Base-by-base conservation (phyloP, 2,113 vertebrate species). In the Eubucco bourcierii region DNA sequence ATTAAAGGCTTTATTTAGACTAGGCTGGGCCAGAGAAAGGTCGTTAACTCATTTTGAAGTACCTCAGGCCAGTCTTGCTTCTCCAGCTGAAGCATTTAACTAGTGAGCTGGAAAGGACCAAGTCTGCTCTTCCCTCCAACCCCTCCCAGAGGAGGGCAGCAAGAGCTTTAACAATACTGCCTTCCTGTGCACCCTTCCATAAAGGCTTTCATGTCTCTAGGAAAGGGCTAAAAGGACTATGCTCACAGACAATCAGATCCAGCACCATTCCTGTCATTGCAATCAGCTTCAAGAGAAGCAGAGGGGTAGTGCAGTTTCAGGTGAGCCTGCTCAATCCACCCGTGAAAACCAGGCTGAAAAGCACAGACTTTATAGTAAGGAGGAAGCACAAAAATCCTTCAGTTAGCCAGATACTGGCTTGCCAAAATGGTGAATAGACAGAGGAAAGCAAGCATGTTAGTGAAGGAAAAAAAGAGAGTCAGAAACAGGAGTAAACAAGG, bases 401-500 rank as follows among this genome's bases (percentile, higher is more conserved):
- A 34, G 8, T 7, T 7, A 58, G 31, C 50, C 50, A 94, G 59
- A 70, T 13, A 53, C 0, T 11, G 7, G 20, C 28, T 70, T 37
- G 46, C 46, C 60, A 28, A 52, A 66, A 34, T 2, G 4, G 67
- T 20, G 39, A 74, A 10, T 3, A 60, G 27, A 84, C 29, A 94
- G 53, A 70, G 33, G 64, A 66, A 74, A 83, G 61, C 1, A 46
- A 58, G 74, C 11, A 21, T 64, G 82, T 93, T 94, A 94, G 88
- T 74, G 75, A 79, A 78, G 39, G 79, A 33, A 12, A 59, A 71
- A 87, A 80, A 94, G 34, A 82, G 21, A 96, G 96, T 59, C 88
- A 97, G 95, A 96, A 95, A 95, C 94, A 85, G 92, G 73, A 95
- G 91, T 82, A 86, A 97, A 94, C 93, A 95, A 91, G 31, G 80